These are phyloP conservation scores for Mormyrus iriodes DNA, from an alignment of 2,113 vertebrate species.

Conservation along the genomic window DNA sequence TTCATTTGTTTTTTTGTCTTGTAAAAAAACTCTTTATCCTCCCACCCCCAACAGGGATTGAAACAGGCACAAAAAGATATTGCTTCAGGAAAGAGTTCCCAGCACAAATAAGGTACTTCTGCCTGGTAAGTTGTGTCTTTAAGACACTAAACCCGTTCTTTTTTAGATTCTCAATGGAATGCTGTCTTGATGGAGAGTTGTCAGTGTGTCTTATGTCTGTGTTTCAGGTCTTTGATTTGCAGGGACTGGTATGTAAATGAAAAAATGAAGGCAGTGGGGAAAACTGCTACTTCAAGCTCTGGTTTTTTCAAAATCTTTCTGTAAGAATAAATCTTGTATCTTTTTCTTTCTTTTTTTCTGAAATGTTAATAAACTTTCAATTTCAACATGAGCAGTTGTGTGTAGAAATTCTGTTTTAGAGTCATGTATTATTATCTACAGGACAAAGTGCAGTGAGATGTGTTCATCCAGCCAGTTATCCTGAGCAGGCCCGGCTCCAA, in stretches of 20 bases:
- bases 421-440: not conserved
- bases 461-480: not conserved
- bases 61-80: conserved; percentile 63
- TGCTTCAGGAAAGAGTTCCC: conserved; percentile 47
- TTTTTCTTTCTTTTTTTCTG: not conserved
- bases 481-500: not conserved
- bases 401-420: not conserved
- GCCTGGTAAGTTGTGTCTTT: not conserved
- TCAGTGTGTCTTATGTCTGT: not conserved
- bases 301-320: conserved; percentile 43
- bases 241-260: not conserved
- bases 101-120: conserved; percentile 50
- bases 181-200: not conserved
- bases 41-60: conserved; percentile 50
- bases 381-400: not conserved
- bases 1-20: not conserved
- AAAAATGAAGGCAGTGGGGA: not conserved
- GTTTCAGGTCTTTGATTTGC: not conserved
- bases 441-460: not conserved
- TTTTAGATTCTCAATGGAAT: not conserved
- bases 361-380: not conserved
- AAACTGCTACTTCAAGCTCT: not conserved
- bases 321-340: conserved; percentile 52
- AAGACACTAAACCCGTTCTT: not conserved
- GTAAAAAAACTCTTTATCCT: not conserved